A percentile compares a stretch with the other conserved stretches of the same genome.
phyloP scores from a whole-genome alignment of 2,888 invertebrate genomes.

The Scaptomyza tumidula region DNA sequence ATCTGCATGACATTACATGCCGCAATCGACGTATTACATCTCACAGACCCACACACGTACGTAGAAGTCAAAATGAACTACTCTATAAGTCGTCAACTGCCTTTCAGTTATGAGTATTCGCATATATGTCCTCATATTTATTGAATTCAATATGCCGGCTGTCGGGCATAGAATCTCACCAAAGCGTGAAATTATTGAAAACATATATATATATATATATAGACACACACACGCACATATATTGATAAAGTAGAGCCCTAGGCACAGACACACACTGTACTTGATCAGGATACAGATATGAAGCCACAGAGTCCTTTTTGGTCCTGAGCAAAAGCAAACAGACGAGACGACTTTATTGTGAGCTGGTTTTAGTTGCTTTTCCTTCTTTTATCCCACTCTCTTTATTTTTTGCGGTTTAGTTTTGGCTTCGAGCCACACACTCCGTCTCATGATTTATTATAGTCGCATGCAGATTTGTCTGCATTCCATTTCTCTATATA shows the following conservation, averaged over 20 bases:
- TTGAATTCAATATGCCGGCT: conserved; percentile 75
- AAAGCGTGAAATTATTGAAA: conserved; percentile 80
- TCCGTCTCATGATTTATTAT: conserved; percentile 73
- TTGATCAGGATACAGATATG: conserved; percentile 10
- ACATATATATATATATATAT: conserved; percentile 14
- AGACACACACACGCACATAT: background rate
- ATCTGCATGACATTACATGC: conserved; percentile 80
- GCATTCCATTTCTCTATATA: conserved; percentile 28
- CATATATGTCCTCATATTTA: conserved; percentile 55
- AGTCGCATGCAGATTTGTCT: conserved; percentile 75
- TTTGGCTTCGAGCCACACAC: conserved; percentile 53
- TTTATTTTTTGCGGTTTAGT: conserved; percentile 36
- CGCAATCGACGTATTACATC: conserved; percentile 77
- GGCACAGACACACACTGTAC: conserved; percentile 12
- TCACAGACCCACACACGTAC: conserved; percentile 32
- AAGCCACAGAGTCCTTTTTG: conserved; percentile 23
- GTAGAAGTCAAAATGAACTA: conserved; percentile 61
- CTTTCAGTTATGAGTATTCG: conserved; percentile 53
- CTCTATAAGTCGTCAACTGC: conserved; percentile 60
- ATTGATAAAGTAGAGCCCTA: conserved; percentile 24
- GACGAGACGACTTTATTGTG: conserved; percentile 47
- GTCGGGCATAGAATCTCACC: conserved; percentile 58
- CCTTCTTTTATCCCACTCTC: conserved; percentile 6
- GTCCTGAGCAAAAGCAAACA: conserved; percentile 39
- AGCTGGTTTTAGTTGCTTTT: conserved; percentile 6